Base-by-base conservation (phyloP, 2,888 invertebrate species). In the Incurvaria masculella region DNA sequence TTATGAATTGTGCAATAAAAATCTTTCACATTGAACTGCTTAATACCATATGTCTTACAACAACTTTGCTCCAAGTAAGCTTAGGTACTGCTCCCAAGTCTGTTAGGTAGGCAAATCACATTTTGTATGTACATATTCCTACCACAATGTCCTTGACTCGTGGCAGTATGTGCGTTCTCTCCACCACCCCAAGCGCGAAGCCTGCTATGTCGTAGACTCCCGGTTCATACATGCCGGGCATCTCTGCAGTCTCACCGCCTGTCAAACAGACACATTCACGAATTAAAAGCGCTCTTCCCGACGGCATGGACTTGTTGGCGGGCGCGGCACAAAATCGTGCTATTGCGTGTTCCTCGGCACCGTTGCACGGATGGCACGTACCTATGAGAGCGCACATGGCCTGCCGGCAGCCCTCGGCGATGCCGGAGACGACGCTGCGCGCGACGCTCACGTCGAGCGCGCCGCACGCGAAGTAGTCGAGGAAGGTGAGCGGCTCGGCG, bases 401-500 rank as follows among this genome's bases (percentile, higher is more conserved):
- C 66, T 85, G 84, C 26, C 80, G 68, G 58, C 96, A 95, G 0
- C 96, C 98, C 56, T 91, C 86, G 0, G 89, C 86, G 19, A 97
- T 85, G 0, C 96, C 94, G 4, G 82, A 74, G 18, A 95, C 81
- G 0, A 97, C 91, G 14, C 68, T 64, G 41, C 82, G 70, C 0
- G 93, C 91, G 3, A 85, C 78, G 2, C 76, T 66, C 2, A 90
- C 84, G 55, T 92, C 82, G 46, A 98, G 75, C 42, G 83, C 71
- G 4, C 96, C 94, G 57, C 94, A 93, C 8, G 97, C 95, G 71
- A 92, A 94, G 73, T 98, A 98, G 70, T 98, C 97, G 26, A 97
- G 81, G 79, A 98, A 97, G 54, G 94, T 95, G n/a, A 97, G 72
- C 0, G 98, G 97, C 56, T 93, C 89, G 0, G 97, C 98, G 4